Evolutionary conservation across 2,797 vertebrate genomes (phyloP).

Genomic region (Hylomyscus alleni): DNA sequence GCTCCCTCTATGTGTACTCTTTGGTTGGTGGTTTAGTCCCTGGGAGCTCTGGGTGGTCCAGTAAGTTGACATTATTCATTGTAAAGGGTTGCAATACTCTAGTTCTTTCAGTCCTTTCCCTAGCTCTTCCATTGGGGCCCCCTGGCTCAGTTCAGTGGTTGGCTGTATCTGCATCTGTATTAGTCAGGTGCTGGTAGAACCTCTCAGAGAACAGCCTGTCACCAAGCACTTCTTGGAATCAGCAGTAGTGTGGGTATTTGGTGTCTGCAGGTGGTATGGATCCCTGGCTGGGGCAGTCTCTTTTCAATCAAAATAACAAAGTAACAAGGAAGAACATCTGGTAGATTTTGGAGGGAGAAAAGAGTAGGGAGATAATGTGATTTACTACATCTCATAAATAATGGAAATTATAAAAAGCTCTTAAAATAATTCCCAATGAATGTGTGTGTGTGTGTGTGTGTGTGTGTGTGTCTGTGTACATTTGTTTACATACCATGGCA

Average conservation of each 20-base stretch:
- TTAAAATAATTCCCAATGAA: neutral
- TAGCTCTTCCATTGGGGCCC: neutral
- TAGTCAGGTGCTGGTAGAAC: neutral
- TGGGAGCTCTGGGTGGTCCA: neutral
- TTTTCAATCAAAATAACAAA: neutral
- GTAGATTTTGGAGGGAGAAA: neutral
- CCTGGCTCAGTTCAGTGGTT: neutral
- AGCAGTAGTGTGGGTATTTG: too few relatives aligned
- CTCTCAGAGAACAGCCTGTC: neutral
- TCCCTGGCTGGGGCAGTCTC: neutral
- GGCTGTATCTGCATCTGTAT: neutral
- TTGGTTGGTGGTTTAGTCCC: neutral
- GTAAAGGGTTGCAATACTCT: neutral
- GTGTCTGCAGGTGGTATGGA: neutral
- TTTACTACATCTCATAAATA: neutral
- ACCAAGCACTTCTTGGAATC: neutral
- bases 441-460: neutral
- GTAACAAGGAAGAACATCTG: neutral
- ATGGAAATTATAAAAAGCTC: neutral
- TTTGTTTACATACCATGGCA: neutral
- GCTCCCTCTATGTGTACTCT: neutral
- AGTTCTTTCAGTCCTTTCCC: neutral
- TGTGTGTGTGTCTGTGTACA: neutral
- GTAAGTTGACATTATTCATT: neutral
- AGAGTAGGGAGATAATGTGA: fast-evolving